These are phyloP conservation scores for Pantherophis vulpinus DNA, from an alignment of 2,797 vertebrate species.

Conservation along the genomic window DNA sequence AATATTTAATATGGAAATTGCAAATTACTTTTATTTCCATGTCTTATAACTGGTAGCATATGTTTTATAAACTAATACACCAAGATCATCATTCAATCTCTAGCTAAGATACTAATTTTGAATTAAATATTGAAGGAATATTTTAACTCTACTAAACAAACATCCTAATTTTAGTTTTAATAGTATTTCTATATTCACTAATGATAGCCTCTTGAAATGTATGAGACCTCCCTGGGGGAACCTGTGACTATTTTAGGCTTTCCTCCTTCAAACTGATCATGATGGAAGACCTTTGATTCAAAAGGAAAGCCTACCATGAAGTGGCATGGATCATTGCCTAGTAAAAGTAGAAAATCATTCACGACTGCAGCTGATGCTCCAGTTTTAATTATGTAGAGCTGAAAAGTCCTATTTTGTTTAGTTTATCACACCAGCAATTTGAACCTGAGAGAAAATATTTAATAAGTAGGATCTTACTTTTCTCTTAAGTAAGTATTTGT, in stretches of 20 bases:
- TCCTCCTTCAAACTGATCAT: neutral
- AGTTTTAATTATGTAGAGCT: neutral
- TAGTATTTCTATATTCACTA: neutral
- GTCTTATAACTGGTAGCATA: neutral
- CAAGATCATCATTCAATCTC: neutral
- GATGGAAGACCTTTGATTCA: neutral
- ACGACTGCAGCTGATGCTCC: neutral
- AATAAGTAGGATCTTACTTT: neutral
- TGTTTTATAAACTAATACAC: neutral
- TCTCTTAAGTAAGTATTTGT: rapidly evolving
- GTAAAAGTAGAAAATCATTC: neutral
- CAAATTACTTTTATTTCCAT: neutral
- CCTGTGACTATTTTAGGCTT: neutral
- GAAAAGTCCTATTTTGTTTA: neutral
- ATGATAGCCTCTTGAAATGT: neutral
- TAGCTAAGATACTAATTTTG: neutral
- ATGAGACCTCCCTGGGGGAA: neutral
- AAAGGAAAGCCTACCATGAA: neutral
- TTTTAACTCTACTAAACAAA: neutral
- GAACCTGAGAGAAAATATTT: neutral
- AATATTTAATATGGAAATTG: neutral
- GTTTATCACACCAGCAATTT: neutral
- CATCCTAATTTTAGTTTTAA: neutral
- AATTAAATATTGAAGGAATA: neutral
- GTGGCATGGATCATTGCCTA: neutral